These are phyloP conservation scores for Phengaris alcon DNA, from an alignment of 2,888 invertebrate species.

Conservation along the genomic window DNA sequence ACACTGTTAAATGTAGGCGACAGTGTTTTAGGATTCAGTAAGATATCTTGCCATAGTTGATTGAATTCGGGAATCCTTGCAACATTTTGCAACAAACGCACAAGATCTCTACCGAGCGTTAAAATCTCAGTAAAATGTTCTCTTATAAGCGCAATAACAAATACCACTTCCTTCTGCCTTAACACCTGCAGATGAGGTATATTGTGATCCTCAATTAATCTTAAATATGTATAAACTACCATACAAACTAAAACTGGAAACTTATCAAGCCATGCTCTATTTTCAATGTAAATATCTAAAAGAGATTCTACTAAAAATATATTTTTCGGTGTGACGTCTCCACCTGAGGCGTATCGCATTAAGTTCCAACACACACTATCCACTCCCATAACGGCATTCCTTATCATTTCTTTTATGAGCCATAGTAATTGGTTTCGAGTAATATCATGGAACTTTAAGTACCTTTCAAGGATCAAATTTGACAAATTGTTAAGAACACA, in stretches of 20 bases:
- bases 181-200: slow-evolving; percentile 85
- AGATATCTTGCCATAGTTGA: slow-evolving; percentile 91
- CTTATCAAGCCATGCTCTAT: slow-evolving; percentile 94
- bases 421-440: slow-evolving; percentile 91
- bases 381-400: slow-evolving; percentile 91
- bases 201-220: slow-evolving; percentile 96
- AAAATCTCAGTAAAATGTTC: slow-evolving; percentile 95
- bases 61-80: slow-evolving; percentile 93
- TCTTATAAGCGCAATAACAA: slow-evolving; percentile 89
- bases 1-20: slow-evolving; percentile 89
- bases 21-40: slow-evolving; percentile 86
- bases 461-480: slow-evolving; percentile 92
- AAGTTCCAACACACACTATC: slow-evolving; percentile 95
- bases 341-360: slow-evolving; percentile 96
- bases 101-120: slow-evolving; percentile 93
- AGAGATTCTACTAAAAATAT: slow-evolving; percentile 93
- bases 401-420: slow-evolving; percentile 94
- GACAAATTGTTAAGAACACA: slow-evolving; percentile 90
- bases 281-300: slow-evolving; percentile 93
- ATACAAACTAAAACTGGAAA: slow-evolving; percentile 92
- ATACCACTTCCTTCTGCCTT: slow-evolving; percentile 93
- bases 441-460: slow-evolving; percentile 90
- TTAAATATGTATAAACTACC: slow-evolving; percentile 95
- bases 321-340: slow-evolving; percentile 92
- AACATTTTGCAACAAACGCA: slow-evolving; percentile 92